phyloP scores from a whole-genome alignment of 1,140 invertebrate species.

The Scaptodrosophila lebanonensis region DNA sequence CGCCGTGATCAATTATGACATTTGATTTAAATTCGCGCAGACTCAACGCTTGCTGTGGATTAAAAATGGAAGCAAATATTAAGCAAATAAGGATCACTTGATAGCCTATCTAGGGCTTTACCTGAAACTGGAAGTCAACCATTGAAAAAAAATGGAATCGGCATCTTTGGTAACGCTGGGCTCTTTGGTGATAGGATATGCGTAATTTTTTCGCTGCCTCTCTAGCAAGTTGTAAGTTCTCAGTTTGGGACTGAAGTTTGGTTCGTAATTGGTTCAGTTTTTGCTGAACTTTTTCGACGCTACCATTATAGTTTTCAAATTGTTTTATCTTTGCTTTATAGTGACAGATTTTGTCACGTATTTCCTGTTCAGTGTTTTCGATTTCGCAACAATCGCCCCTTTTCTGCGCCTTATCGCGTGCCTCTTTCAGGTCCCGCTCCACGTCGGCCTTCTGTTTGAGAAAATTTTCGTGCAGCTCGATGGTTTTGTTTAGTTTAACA shows the following conservation, averaged over 20 bases:
- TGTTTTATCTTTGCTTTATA: slow-evolving; percentile 54
- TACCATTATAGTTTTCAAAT: slow-evolving; percentile 36
- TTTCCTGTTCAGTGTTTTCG: slow-evolving; percentile 34
- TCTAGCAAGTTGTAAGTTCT: slow-evolving; percentile 2
- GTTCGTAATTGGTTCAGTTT: slow-evolving; percentile 13
- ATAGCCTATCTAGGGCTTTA: not conserved
- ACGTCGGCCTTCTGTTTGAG: slow-evolving; percentile 9
- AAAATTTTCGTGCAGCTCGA: slow-evolving; percentile 24
- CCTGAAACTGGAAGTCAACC: slow-evolving; percentile 51
- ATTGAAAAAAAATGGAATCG: slow-evolving; percentile 52
- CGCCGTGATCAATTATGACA: slow-evolving; percentile 81
- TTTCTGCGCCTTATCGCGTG: slow-evolving; percentile 25
- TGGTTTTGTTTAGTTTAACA: slow-evolving; percentile 29
- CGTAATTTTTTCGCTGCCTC: slow-evolving; percentile 41
- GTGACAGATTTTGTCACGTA: slow-evolving; percentile 40
- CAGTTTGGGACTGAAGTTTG: slow-evolving; percentile 3
- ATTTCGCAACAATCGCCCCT: slow-evolving; percentile 47
- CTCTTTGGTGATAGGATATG: slow-evolving; percentile 35
- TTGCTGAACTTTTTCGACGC: slow-evolving; percentile 27
- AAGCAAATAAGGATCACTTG: not conserved
- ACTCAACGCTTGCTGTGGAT: slow-evolving; percentile 29
- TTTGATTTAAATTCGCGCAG: slow-evolving; percentile 62
- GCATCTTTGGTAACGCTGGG: slow-evolving; percentile 40
- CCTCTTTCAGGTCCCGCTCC: slow-evolving; percentile 22
- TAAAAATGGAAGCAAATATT: not conserved